Evolutionary conservation across 2,113 vertebrate genomes (phyloP).

Genomic region (Paramisgurnus dabryanus): DNA sequence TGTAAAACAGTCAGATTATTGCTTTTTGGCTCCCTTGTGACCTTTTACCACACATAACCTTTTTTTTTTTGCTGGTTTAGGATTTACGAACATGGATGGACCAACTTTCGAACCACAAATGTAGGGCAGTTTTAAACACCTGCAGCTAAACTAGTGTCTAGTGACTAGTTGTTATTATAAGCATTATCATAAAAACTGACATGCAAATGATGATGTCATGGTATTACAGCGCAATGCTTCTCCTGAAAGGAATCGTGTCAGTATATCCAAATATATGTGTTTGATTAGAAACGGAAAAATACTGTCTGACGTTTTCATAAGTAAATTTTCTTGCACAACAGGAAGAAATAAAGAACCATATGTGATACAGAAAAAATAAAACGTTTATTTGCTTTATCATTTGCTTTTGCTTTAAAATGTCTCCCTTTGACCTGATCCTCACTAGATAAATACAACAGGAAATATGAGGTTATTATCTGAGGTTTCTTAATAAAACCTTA

Average conservation of each 20-base stretch:
- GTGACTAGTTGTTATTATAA: too few relatives aligned
- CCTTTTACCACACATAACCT: too few relatives aligned
- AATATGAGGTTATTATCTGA: slow-evolving; percentile 71
- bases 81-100: background rate
- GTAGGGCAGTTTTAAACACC: background rate
- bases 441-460: slow-evolving; percentile 63
- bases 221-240: background rate
- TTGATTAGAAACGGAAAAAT: too few relatives aligned
- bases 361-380: slow-evolving; percentile 71
- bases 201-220: slow-evolving; percentile 21
- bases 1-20: too few relatives aligned
- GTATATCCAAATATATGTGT: too few relatives aligned
- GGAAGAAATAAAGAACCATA: slow-evolving; percentile 55
- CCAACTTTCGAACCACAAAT: background rate
- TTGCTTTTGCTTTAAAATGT: slow-evolving; percentile 45
- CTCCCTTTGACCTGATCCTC: slow-evolving; percentile 41
- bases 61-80: background rate
- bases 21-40: too few relatives aligned
- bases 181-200: background rate
- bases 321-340: background rate
- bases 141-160: too few relatives aligned
- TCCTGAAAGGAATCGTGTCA: background rate
- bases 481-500: slow-evolving; percentile 58
- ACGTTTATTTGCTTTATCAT: slow-evolving; percentile 77
- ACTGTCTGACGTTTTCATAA: background rate